Base-by-base conservation (phyloP, 1,140 invertebrate genomes). In the Ceratina japonica region DNA sequence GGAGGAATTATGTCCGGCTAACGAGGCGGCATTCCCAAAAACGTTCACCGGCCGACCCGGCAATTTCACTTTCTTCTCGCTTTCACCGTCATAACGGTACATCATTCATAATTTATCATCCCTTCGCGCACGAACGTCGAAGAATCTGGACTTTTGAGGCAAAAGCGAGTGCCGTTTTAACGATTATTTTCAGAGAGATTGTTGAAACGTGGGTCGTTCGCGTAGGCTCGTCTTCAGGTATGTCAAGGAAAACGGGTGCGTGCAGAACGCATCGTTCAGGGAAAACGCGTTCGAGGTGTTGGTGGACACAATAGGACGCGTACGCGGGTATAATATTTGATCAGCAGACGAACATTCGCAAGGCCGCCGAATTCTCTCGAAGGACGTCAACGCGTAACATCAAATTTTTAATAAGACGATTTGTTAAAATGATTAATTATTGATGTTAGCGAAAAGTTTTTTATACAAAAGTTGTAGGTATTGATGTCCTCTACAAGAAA, bases 161-260 rank as follows among this genome's bases (percentile, higher is more conserved):
- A 44, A 44, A 44, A n/a, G 54, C 54, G 15, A 56, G 15, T 3
- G 13, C 4, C 54, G 54, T 62, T 31, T 62, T 31, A 31, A 15
- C n/a, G 24, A 27, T 15, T 1, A 31, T 31, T 12, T 13, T 31
- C 5, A 13, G 37, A 16, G 18, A 62, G 7, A 4, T 24, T 51
- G 18, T 37, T 15, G 1, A 12, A n/a, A 63, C 27, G 77, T 83
- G 56, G 81, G 81, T 62, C 22, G 71, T 51, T 18, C 37, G 31
- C 59, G 84, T 86, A 31, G 76, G 80, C 44, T 85, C 69, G 52
- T 80, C 83, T 80, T 81, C 62, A 86, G 82, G 56, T 85, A 65
- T 88, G 87, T 89, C 87, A 89, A 89, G 87, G 87, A 85, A 86
- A 89, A 86, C 87, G 58, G 79, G 84, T 74, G 58, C 75, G 61